Evolutionary conservation across 2,113 vertebrate species (phyloP).

Genomic region (Gobiocypris rarus): DNA sequence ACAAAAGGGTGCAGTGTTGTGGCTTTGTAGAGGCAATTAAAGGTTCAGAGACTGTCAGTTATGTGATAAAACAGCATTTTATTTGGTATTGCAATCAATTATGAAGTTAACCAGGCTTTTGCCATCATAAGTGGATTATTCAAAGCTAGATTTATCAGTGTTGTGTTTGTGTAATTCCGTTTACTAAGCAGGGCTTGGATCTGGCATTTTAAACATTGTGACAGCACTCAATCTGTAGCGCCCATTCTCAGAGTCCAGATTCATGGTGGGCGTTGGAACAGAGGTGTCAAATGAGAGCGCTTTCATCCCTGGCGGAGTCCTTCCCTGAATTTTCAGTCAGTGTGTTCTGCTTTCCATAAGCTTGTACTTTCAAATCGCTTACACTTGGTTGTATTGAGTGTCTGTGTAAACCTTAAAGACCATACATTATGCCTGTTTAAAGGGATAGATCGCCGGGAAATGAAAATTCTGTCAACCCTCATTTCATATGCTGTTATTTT

Average conservation of each 20-base stretch:
- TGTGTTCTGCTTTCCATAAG: conserved; percentile 42
- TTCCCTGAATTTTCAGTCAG: conserved; percentile 45
- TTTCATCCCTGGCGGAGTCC: conserved; percentile 54
- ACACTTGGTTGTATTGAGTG: conserved; percentile 29
- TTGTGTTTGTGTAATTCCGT: conserved; percentile 51
- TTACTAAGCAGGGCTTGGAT: conserved; percentile 52
- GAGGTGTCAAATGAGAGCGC: conserved; percentile 52
- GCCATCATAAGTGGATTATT: conserved; percentile 46
- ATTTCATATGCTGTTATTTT: neutral
- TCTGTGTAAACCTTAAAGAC: conserved; percentile 23
- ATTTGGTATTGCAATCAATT: conserved; percentile 14
- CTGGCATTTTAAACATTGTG: conserved; percentile 57
- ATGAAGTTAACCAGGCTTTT: conserved; percentile 29
- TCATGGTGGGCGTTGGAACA: conserved; percentile 56
- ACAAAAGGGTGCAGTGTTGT: conserved; percentile 7
- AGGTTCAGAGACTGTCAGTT: conserved; percentile 2
- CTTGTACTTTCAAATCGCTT: conserved; percentile 36
- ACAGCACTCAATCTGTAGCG: conserved; percentile 59
- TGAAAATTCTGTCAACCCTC: neutral
- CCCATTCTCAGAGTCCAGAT: conserved; percentile 54
- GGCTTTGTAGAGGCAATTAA: conserved; percentile 35
- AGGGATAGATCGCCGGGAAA: neutral
- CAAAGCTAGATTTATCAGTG: conserved; percentile 32
- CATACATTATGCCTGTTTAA: neutral
- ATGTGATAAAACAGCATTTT: conserved; percentile 24